These are phyloP conservation scores for Calyptommatus sinebrachiatus DNA, from an alignment of 2,113 vertebrate genomes.

Conservation along the genomic window DNA sequence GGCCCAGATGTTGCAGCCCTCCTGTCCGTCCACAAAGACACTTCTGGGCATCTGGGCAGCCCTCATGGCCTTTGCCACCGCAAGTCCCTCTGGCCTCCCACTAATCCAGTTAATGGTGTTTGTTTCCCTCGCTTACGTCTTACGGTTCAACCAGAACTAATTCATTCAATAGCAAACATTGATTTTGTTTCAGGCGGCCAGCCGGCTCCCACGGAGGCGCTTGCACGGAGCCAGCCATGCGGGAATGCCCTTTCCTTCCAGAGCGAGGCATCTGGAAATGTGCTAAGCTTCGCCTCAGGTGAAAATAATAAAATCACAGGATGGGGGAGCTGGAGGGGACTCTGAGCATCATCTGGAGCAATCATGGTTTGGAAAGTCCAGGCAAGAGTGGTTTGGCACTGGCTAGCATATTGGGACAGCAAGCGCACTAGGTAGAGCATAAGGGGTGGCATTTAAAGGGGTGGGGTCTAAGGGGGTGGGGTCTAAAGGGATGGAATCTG, in stretches of 20 bases:
- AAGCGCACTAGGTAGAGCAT: too few species aligned
- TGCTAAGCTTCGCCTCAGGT: too few species aligned
- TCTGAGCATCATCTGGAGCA: too few species aligned
- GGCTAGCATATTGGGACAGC: too few species aligned
- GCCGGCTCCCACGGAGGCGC: neutral
- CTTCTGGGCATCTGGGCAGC: neutral
- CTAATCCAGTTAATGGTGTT: neutral
- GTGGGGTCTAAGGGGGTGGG: too few species aligned
- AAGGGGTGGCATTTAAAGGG: too few species aligned
- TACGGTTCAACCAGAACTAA: slow-evolving; percentile 7
- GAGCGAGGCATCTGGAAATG: neutral
- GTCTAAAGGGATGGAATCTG: too few species aligned
- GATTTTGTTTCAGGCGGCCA: slow-evolving; percentile 6
- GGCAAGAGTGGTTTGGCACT: neutral
- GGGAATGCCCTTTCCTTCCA: neutral
- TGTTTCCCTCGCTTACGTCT: neutral
- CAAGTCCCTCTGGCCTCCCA: neutral
- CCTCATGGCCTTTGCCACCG: neutral
- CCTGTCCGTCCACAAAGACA: neutral
- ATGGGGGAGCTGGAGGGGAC: too few species aligned
- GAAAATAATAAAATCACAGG: neutral
- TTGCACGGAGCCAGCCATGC: neutral
- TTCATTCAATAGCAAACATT: slow-evolving; percentile 20
- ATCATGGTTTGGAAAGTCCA: neutral
- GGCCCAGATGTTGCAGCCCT: too few species aligned